Evolutionary conservation across 2,888 invertebrate species (phyloP).

Genomic region (Xestia c-nigrum): DNA sequence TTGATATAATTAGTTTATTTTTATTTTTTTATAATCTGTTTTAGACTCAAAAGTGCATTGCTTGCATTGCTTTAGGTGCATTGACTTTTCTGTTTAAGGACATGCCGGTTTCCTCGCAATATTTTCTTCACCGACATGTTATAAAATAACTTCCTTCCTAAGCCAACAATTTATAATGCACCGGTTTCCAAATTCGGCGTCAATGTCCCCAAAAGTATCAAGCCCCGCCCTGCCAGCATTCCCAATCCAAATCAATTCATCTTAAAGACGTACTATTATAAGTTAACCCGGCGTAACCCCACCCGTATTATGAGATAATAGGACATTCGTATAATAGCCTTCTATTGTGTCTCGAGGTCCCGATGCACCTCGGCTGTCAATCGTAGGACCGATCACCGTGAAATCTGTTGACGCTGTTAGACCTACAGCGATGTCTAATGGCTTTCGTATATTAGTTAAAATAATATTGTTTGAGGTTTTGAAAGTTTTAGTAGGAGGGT

Average conservation of each 20-base stretch:
- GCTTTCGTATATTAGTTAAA: conserved; percentile 63
- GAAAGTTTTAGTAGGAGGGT: neutral
- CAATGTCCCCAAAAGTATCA: conserved; percentile 62
- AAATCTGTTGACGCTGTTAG: conserved; percentile 76
- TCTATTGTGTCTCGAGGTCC: conserved; percentile 72
- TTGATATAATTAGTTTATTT: no score
- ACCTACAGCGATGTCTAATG: conserved; percentile 79
- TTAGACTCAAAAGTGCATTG: no score
- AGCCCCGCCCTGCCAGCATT: conserved; percentile 54
- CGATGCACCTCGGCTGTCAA: conserved; percentile 77
- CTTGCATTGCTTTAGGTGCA: no score
- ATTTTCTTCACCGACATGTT: neutral
- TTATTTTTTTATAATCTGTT: no score
- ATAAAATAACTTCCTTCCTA: neutral
- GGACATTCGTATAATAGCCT: conserved; percentile 74
- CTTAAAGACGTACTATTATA: conserved; percentile 79
- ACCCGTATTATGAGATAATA: conserved; percentile 85
- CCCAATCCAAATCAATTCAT: conserved; percentile 82
- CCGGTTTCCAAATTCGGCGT: conserved; percentile 48
- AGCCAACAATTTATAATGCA: neutral
- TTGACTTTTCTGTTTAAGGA: neutral
- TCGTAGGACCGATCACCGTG: conserved; percentile 77
- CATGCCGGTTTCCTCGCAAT: no score
- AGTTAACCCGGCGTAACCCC: conserved; percentile 82
- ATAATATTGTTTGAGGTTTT: conserved; percentile 41